Evolutionary conservation across 2,888 invertebrate genomes (phyloP).

Genomic region (Hofmannophila pseudospretella): DNA sequence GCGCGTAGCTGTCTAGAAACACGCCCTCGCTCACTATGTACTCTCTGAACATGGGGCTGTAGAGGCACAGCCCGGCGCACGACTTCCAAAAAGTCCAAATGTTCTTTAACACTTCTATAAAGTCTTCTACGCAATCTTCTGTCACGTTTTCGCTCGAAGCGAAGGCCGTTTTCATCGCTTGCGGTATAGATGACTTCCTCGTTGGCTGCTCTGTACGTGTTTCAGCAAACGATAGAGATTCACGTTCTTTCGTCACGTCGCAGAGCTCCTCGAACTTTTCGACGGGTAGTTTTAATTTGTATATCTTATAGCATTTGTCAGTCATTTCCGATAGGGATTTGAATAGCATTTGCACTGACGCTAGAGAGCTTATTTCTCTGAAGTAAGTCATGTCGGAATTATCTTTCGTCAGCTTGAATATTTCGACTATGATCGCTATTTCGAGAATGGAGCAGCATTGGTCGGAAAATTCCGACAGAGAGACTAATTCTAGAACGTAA

Average conservation of each 20-base stretch:
- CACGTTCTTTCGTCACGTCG: conserved; percentile 42
- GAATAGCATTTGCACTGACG: conserved; percentile 64
- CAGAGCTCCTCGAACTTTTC: conserved; percentile 48
- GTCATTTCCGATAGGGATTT: conserved; percentile 56
- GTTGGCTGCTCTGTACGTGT: conserved; percentile 14
- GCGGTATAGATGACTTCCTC: conserved; percentile 29
- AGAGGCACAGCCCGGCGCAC: conserved; percentile 69
- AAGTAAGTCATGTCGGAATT: conserved; percentile 43
- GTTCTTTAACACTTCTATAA: conserved; percentile 54
- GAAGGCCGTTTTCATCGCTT: conserved; percentile 26
- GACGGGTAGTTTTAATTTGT: conserved; percentile 42
- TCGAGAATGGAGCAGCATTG: conserved; percentile 80
- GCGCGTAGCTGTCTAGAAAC: conserved; percentile 50
- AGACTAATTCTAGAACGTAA: conserved; percentile 74
- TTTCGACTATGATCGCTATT: conserved; percentile 78
- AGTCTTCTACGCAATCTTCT: conserved; percentile 38
- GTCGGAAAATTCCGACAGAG: conserved; percentile 73
- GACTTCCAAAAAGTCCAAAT: conserved; percentile 71
- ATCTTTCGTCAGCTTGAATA: conserved; percentile 65
- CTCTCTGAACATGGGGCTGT: conserved; percentile 74
- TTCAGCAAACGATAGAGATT: conserved; percentile 29
- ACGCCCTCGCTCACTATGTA: conserved; percentile 54
- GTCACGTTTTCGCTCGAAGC: conserved; percentile 21
- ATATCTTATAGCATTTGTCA: conserved; percentile 53
- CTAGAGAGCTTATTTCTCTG: conserved; percentile 52